Evolutionary conservation across 2,888 invertebrate genomes (phyloP), one percentile per base, ranked within the genome.

Genomic region (Cephus pygmeus): DNA sequence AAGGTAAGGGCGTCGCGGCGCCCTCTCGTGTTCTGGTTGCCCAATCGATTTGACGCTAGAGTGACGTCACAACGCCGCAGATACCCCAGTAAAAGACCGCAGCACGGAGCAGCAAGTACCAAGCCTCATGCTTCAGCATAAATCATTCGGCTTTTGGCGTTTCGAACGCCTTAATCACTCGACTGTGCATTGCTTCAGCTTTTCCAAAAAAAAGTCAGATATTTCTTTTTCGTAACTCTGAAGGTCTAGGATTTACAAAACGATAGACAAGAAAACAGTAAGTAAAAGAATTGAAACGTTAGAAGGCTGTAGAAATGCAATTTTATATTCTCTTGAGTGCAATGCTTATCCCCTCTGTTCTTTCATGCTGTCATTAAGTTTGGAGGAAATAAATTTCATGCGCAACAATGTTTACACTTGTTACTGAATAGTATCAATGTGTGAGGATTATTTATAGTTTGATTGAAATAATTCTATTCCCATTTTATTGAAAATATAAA

Each of bases 91-190:
- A 76, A 81, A 76, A 69, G 76, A 79, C 80, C 79, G 81, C 80
- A 79, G 73, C 75, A 78, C 79, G 78, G 9, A 78, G 80, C 80
- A 79, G 76, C 80, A 78, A 77, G 75, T 69, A 56, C 23, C 2
- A 73, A 81, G 81, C 81, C 83, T 83, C 84, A 85, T 85, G 86
- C 81, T 83, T 85, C 85, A 83, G 84, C 83, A 86, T 85, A 84
- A 84, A 87, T 85, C 84, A 82, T 71, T 71, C 3, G 56, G 2
- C 15, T 71, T 71, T 71, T 34, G 71, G 71, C 31, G 12, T 34
- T 34, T 31, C 33, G 2, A 71, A 71, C 31, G 71, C 31, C 31
- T 34, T 56, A 23, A 23, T 56, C 56, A 23, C 9, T 56, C 23
- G 6, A 23, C 56, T 23, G 23, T 56, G 23, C 56, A 56, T 56